Evolutionary conservation across 2,113 vertebrate species (phyloP).

Genomic region (Glaucidium brasilianum): DNA sequence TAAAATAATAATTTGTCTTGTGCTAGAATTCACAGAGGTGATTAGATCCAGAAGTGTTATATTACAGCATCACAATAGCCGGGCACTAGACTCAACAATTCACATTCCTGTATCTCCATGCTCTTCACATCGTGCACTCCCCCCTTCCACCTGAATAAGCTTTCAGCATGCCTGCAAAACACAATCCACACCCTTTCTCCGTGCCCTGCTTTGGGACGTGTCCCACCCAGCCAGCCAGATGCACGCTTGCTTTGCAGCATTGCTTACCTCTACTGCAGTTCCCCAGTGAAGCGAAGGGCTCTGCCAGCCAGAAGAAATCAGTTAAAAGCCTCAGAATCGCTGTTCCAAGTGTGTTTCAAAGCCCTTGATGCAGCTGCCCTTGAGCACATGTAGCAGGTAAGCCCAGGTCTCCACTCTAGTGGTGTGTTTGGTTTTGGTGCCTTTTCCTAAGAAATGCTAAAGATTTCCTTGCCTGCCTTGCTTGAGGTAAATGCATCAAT

Average conservation of each 20-base stretch:
- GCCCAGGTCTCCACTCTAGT: not conserved
- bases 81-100: not conserved
- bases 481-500: not conserved
- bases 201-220: not conserved
- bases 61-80: not conserved
- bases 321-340: not conserved
- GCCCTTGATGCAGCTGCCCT: not conserved
- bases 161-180: not conserved
- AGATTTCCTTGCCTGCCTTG: not conserved
- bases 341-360: not conserved
- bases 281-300: not conserved
- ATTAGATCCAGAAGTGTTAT: not conserved
- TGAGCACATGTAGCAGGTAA: accelerated
- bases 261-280: not conserved
- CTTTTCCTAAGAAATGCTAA: not conserved
- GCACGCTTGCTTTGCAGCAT: not conserved
- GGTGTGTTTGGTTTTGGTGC: not conserved
- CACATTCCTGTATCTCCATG: not conserved
- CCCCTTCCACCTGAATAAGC: not conserved
- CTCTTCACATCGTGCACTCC: not conserved
- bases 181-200: accelerated
- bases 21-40: not conserved
- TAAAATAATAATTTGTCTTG: not conserved
- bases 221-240: not conserved
- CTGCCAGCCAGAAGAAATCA: not conserved